Conservation (phyloP, 2,113 vertebrate genomes). For the Seriola rivoliana region DNA sequence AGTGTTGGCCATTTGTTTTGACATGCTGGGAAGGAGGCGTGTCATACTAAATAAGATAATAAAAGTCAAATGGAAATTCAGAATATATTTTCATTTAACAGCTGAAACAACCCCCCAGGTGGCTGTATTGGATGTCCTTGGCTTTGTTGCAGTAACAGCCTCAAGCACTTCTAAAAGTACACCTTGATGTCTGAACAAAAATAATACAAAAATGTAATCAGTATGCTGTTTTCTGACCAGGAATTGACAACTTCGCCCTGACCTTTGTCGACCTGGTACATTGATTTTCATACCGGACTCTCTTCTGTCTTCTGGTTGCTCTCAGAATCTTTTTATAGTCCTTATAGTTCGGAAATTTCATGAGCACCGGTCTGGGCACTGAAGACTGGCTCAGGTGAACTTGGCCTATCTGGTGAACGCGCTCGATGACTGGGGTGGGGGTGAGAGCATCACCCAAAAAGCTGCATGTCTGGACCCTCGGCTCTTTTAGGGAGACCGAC, state of each 20-base stretch:
- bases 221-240: not conserved
- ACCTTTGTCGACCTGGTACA: not conserved
- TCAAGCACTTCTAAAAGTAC: not conserved
- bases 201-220: not conserved
- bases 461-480: too few species aligned
- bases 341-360: too few species aligned
- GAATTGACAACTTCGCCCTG: not conserved
- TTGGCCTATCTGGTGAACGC: too few species aligned
- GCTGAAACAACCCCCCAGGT: not conserved
- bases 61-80: slow-evolving; percentile 4
- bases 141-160: not conserved
- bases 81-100: not conserved
- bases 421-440: too few species aligned
- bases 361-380: too few species aligned
- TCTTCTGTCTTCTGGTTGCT: too few species aligned
- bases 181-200: not conserved
- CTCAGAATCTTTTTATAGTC: too few species aligned
- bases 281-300: not conserved
- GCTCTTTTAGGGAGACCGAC: too few species aligned
- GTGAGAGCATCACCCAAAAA: too few species aligned
- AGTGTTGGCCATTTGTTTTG: slow-evolving; percentile 1
- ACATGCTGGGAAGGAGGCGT: not conserved
- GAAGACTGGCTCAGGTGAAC: too few species aligned
- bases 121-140: not conserved
- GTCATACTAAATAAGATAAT: not conserved